Base-by-base conservation (phyloP, 2,113 vertebrate genomes). In the Percopsis transmontana region DNA sequence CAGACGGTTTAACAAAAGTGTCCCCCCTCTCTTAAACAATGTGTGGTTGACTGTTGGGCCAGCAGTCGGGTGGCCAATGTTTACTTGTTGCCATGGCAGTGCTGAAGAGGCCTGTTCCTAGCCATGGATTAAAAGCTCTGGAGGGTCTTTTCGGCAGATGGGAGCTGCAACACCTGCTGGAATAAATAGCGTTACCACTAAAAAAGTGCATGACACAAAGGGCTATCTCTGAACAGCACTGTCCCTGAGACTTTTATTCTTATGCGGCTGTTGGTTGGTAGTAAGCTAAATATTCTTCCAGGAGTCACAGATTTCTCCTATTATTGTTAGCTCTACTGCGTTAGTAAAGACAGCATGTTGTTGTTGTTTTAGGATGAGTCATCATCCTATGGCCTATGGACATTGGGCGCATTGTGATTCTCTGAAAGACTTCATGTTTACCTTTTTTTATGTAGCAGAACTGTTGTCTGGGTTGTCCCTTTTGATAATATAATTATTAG, bases 21-120 rank as follows among this genome's bases (percentile, higher is more conserved):
- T 57, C 56, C 52, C 62, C 51, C 6, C 13, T 13, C 27, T 42
- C 56, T 53, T 40, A 56, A 60, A 67, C 64, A 70, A 60, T 70
- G 64, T 65, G 72, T 62, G 59, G 59, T 74, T 62, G 67, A 62
- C 74, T 60, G 62, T 56, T 56, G 68, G 70, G 78, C 77, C 68
- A 78, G 69, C 83, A 75, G 64, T 63, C 79, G 76, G 70, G 40
- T 70, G 73, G 83, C 76, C 62, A 54, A 74, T 90, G 87, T 90
- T 90, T 88, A 87, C 76, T 48, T 73, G 89, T 88, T 85, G 80
- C 77, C 76, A 91, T 85, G 85, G 85, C 61, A 81, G 66, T 89
- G 33, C 44, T 79, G 76, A 77, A 85, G 80, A 79, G 81, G 72
- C 82, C 69, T 5, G 58, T 68, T 79, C 73, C 83, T 77, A 68